Conservation (phyloP, 2,888 invertebrate genomes). For the Deroplatys truncata region DNA sequence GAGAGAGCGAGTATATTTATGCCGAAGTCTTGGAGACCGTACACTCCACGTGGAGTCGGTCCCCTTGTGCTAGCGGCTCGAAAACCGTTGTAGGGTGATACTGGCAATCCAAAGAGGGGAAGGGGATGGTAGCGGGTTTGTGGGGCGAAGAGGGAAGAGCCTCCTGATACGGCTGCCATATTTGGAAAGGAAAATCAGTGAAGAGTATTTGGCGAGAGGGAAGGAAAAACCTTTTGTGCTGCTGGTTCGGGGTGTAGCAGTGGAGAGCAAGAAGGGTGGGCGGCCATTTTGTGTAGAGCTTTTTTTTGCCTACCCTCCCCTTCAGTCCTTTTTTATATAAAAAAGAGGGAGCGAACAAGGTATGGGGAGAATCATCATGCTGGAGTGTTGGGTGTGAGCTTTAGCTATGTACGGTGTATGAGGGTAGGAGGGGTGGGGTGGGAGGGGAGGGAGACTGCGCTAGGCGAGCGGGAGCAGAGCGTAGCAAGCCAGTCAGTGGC, state of each 20-base stretch:
- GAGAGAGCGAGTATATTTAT: conserved; percentile 19
- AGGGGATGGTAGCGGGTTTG: neutral
- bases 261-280: conserved; percentile 29
- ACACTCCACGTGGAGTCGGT: conserved; percentile 33
- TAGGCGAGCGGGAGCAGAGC: conserved; percentile 7
- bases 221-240: conserved; percentile 30
- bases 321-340: neutral
- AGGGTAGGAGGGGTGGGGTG: neutral
- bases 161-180: conserved; percentile 37
- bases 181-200: conserved; percentile 39
- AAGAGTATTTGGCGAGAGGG: conserved; percentile 36
- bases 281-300: conserved; percentile 30
- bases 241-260: conserved; percentile 10
- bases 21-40: conserved; percentile 11
- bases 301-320: neutral
- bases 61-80: conserved; percentile 11
- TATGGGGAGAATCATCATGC: conserved; percentile 21
- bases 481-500: neutral
- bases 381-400: conserved; percentile 17
- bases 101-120: conserved; percentile 28
- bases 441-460: conserved; percentile 13
- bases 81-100: conserved; percentile 31
- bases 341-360: conserved; percentile 17
- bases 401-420: conserved; percentile 5
- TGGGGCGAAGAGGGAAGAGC: conserved; percentile 6